A percentile compares a stretch with the other conserved stretches of the same genome.
These are phyloP conservation scores for Pseudois nayaur DNA, from an alignment of 2,113 vertebrate species.

Conservation along the genomic window DNA sequence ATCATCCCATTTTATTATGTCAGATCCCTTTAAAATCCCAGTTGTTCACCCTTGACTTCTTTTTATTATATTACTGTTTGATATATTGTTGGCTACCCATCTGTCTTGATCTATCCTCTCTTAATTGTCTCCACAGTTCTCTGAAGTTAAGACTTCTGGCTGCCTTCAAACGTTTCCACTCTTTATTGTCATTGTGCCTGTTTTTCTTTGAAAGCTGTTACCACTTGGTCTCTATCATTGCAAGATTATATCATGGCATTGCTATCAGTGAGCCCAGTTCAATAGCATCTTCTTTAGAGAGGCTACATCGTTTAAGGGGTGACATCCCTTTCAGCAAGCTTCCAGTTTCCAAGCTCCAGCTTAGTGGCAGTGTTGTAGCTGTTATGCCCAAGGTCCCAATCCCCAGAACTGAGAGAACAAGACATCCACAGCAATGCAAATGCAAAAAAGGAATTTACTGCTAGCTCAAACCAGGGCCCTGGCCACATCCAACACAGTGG, in stretches of 20 bases:
- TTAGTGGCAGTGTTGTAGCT: background rate
- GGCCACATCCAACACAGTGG: too few species aligned
- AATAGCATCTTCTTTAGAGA: background rate
- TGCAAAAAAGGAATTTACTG: too few species aligned
- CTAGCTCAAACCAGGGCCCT: too few species aligned
- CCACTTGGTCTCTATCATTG: background rate
- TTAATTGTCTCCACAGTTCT: background rate
- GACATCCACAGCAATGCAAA: too few species aligned
- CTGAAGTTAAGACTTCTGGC: background rate
- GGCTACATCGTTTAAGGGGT: background rate
- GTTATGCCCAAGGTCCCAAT: too few species aligned
- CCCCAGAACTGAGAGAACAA: too few species aligned
- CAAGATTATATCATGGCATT: background rate
- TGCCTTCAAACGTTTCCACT: background rate
- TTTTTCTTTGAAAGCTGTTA: background rate
- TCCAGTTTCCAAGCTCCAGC: background rate
- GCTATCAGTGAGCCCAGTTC: background rate
- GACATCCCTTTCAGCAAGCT: background rate
- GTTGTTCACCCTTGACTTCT: background rate
- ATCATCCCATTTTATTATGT: background rate
- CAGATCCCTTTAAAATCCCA: background rate
- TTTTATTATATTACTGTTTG: background rate
- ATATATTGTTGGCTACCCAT: background rate
- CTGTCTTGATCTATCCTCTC: background rate
- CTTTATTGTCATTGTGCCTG: background rate